Evolutionary conservation across 2,113 vertebrate genomes (phyloP), one percentile per base, ranked within the genome.

Genomic region (Dicentrarchus labrax): DNA sequence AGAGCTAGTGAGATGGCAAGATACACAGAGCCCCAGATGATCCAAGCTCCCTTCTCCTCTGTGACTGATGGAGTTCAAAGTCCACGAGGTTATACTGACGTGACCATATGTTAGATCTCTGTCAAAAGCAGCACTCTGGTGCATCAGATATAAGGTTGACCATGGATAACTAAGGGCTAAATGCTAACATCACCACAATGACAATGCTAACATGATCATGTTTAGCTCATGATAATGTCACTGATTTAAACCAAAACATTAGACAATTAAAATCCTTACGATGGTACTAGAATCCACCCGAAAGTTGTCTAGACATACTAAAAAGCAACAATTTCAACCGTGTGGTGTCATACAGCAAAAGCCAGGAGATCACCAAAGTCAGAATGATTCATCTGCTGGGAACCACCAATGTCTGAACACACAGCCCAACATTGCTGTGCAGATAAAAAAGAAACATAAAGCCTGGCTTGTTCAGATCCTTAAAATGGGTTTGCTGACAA

Each of bases 31-130:
- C 54, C 41, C 61, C 41, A 43, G 51, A 53, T 0, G 19, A 56
- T 41, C 84, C 48, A 70, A 75, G 30, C 39, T 45, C 10, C 36
- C 13, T 36, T 48, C 11, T 7, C 11, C 64, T 50, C 39, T 50
- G 22, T 73, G 62, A 70, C 11, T 64, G 39, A 77, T 38, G 11
- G 50, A 77, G 70, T 74, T 88, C 11, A 82, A 71, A 67, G 73
- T 59, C 70, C 22, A 19, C 6, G 6, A 57, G 39, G 41, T 1
- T n/a, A 57, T n/a, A 36, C 19, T 68, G 19, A 22, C 8, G 3
- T 75, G 47, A 47, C 6, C 53, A 72, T 53, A 76, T 66, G 59
- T 74, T 64, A 13, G 8, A 56, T 15, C 12, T 65, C 16, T 15
- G 21, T 45, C 38, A 50, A 43, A 69, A 19, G 36, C 22, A 36